Evolutionary conservation across 2,797 vertebrate species (phyloP), one percentile per base, ranked within the genome.

Genomic region (Acanthurus tractus): DNA sequence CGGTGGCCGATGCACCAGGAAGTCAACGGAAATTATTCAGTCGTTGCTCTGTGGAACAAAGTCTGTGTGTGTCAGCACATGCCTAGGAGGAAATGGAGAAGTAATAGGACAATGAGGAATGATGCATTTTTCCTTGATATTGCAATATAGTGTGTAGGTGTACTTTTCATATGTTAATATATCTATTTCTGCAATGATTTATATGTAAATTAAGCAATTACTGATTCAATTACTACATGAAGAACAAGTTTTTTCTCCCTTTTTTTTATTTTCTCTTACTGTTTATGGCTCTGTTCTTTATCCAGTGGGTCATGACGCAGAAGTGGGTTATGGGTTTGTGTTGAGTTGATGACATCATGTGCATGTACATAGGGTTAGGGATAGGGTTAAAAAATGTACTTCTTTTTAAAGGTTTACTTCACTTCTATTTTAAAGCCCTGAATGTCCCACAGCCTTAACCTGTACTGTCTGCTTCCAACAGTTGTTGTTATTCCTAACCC

Each of bases 21-120:
- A 91, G 91, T 89, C 85, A 82, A 82, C 86, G 79, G 86, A 93
- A 92, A 93, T 92, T 89, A 93, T 93, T 91, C 89, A 88, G 88
- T 82, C 70, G 50, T 58, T 81, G 86, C 88, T 88, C 74, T 15
- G 86, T 83, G 81, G 87, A 92, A 88, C 87, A 81, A 81, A 89
- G 88, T 89, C 74, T 89, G 82, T 86, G 81, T 83, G 91, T 91
- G 92, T 92, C 88, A 93, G 87, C 86, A 89, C 80, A 89, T 84
- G 91, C 91, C 92, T 86, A 14, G 58, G 76, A 93, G 92, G 79
- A 89, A 92, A 85, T 59, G 8, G 69, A 76, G 74, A 91, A 89
- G 86, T 90, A 93, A 92, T 89, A 76, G 87, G 86, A 90, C 91
- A 91, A 80, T 89, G 86, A 91, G 63, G 66, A 74, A 92, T 91